Base-by-base conservation (phyloP, 1,140 invertebrate genomes). In the Periplaneta americana region DNA sequence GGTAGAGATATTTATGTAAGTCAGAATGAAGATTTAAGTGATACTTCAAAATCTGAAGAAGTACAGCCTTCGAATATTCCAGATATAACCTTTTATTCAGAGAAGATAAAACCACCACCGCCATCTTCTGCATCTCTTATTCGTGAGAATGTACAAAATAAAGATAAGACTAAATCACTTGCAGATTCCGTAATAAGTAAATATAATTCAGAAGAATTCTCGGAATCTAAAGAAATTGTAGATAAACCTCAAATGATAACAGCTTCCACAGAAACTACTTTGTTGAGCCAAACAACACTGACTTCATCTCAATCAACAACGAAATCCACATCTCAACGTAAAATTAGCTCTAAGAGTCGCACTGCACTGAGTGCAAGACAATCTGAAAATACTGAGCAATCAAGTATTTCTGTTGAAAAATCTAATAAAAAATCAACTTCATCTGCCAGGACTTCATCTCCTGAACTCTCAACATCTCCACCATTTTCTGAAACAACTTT, bases 61-160 rank as follows among this genome's bases (percentile, higher is more conserved):
- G 34, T 89, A 89, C 76, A 90, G 88, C 84, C 88, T 89, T 84
- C 89, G 88, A 0, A 89, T 89, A 82, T 83, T 89, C 34, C 85
- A 10, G 85, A 85, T 11, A 85, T 85, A 33, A 87, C 85, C 32
- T 17, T 84, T 13, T 85, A 84, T 84, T 82, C 85, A 3, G 83
- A 84, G 57, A 84, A 86, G 81, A 81, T 82, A 17, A 86, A 88
- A 75, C 35, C 83, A 28, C 88, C 87, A 35, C 87, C 87, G 28
- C 87, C 88, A 11, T 9, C 81, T 77, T 35, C 34, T 13, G 36
- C 31, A 32, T 36, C 39, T 34, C 32, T 18, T 31, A 81, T 37
- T 34, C 32, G 2, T n/a, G 18, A 22, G 18, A 15, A 22, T n/a
- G n/a, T 28, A 66, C 28, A 22, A n/a, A 66, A 11, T 6, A 66